Evolutionary conservation across 2,797 vertebrate genomes (phyloP), one percentile per base, ranked within the genome.

Genomic region (Dryobates pubescens): DNA sequence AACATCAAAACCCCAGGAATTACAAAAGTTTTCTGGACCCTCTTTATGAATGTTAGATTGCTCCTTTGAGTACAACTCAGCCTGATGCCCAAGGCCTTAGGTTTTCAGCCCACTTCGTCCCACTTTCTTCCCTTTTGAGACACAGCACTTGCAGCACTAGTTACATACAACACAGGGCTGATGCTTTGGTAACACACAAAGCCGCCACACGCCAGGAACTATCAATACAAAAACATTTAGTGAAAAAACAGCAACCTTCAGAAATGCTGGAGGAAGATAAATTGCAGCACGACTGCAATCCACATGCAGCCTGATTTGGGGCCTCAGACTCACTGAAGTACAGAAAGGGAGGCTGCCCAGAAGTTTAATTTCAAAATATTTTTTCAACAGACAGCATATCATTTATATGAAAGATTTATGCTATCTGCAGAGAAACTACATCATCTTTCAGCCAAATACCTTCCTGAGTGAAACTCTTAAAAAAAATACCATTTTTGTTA

Each of bases 71-170:
- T 8, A 53, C 69, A 72, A 5, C 7, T 2, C 45, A 53, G 59
- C 45, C 80, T 75, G 63, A 53, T 1, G 1, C 58, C 56, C 49
- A 0, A 0, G 30, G 23, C 51, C 65, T 69, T 26, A n/a, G 57
- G n/a, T n/a, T 83, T 89, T 34, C 51, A 51, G n/a, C 51, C 36
- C 74, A 56, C 20, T 17, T 75, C 71, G 92, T 47, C 19, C 58
- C 57, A 82, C 54, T 85, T 61, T 56, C 72, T 22, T 34, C 26
- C 32, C 62, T 71, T 58, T 16, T 68, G 29, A 84, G 75, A 54
- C 38, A 51, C 64, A 58, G 85, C 22, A 5, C 74, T 74, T 11
- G 34, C 43, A 62, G 82, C 2, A 2, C 22, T 13, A n/a, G 38
- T 69, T 69, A 16, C 13, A 38, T 13, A 61, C 49, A 79, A 61